Evolutionary conservation across 2,888 invertebrate species (phyloP).

Genomic region (Sisyra nigra): DNA sequence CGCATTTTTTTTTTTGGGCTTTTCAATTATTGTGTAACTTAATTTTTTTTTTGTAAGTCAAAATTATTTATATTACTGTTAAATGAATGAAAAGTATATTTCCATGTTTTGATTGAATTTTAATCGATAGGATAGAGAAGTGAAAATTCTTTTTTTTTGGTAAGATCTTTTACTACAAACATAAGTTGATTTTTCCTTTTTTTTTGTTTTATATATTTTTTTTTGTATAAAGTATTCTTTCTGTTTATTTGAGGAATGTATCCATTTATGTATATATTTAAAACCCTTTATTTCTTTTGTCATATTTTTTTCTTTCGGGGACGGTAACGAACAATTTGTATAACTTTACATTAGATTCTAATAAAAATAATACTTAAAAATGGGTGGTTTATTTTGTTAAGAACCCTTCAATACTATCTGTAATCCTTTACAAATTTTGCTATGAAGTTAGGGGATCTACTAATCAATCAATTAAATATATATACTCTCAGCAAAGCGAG

Average conservation of each 20-base stretch:
- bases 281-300: too few relatives aligned
- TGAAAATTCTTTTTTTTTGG: neutral
- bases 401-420: too few relatives aligned
- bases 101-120: neutral
- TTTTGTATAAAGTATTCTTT: slow-evolving; percentile 3
- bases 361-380: neutral
- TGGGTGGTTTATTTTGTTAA: too few relatives aligned
- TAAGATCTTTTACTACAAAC: neutral
- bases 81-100: neutral
- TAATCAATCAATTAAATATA: too few relatives aligned
- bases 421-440: too few relatives aligned
- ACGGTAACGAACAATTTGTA: slow-evolving; percentile 3
- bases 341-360: slow-evolving; percentile 4
- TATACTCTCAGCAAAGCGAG: too few relatives aligned
- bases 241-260: too few relatives aligned
- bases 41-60: too few relatives aligned
- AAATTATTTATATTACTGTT: neutral
- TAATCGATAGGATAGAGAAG: neutral
- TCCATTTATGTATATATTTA: too few relatives aligned
- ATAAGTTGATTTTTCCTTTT: neutral
- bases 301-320: slow-evolving; percentile 5
- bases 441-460: too few relatives aligned
- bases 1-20: too few relatives aligned
- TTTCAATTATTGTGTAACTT: too few relatives aligned
- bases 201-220: slow-evolving; percentile 2